Conservation (phyloP, 2,113 vertebrate genomes). For the Amazona vittata region DNA sequence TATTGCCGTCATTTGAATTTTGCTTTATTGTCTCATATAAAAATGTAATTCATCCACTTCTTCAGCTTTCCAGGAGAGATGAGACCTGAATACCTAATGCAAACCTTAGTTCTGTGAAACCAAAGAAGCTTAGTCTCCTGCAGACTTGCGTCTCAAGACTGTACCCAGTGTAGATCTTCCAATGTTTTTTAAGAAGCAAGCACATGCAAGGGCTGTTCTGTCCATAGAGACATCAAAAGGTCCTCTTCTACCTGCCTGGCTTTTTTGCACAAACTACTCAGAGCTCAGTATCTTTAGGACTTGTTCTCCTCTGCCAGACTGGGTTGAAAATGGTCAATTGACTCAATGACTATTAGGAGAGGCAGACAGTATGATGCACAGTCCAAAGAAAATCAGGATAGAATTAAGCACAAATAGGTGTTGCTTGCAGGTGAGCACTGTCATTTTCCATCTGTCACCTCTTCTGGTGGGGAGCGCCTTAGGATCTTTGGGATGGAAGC, state of each 20-base stretch:
- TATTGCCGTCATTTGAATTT: background rate
- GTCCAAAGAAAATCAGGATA: background rate
- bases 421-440: background rate
- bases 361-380: background rate
- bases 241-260: background rate
- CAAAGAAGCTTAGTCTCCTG: background rate
- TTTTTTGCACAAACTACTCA: background rate
- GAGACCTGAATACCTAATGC: background rate
- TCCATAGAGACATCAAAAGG: background rate
- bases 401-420: background rate
- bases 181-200: background rate
- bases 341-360: background rate
- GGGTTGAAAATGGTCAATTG: background rate
- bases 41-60: background rate
- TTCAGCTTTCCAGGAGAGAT: background rate
- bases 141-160: background rate
- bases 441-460: background rate
- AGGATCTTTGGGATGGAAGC: background rate
- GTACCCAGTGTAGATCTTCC: background rate
- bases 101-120: background rate
- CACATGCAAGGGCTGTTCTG: background rate
- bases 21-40: background rate
- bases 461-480: background rate
- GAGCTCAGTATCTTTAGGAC: background rate
- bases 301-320: background rate